Percentiles rank a stretch among this genome's conserved stretches.
These are phyloP conservation scores for Ypsolopha sequella DNA, from an alignment of 2,888 invertebrate species.

Conservation along the genomic window DNA sequence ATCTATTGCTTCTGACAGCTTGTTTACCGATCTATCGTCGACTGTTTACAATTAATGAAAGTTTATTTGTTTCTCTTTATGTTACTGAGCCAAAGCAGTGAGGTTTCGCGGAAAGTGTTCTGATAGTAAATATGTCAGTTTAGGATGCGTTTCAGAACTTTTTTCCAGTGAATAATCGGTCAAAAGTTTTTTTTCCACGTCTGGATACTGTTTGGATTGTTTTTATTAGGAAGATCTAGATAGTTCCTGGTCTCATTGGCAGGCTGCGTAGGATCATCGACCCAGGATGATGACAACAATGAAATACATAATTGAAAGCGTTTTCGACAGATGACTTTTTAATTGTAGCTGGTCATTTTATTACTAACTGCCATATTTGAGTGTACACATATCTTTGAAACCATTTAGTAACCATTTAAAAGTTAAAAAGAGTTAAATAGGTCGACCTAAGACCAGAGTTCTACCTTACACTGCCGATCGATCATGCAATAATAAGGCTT, in stretches of 20 bases:
- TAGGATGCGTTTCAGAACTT: not conserved
- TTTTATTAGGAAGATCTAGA: conserved; percentile 3
- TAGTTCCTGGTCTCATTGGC: not conserved
- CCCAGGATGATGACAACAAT: too few species aligned
- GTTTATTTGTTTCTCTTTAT: conserved; percentile 24
- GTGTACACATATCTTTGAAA: too few species aligned
- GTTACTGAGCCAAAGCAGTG: not conserved
- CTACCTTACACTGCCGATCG: too few species aligned
- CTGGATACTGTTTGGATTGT: not conserved
- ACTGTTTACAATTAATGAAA: conserved; percentile 49
- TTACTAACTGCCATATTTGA: too few species aligned
- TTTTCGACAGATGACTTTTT: too few species aligned
- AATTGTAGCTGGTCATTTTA: not conserved
- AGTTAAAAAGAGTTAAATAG: too few species aligned
- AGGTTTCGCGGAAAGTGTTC: too few species aligned
- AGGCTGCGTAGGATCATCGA: not conserved
- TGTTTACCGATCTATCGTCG: conserved; percentile 55
- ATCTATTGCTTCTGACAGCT: conserved; percentile 15
- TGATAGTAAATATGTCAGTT: too few species aligned
- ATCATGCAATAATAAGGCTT: too few species aligned
- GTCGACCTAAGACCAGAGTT: too few species aligned
- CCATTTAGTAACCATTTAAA: too few species aligned
- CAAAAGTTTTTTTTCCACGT: not conserved
- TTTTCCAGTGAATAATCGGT: not conserved
- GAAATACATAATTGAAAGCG: too few species aligned